A percentile compares a stretch with the other conserved stretches of the same genome.
These are phyloP conservation scores for Aromia moschata DNA, from an alignment of 2,888 invertebrate genomes.

Conservation along the genomic window DNA sequence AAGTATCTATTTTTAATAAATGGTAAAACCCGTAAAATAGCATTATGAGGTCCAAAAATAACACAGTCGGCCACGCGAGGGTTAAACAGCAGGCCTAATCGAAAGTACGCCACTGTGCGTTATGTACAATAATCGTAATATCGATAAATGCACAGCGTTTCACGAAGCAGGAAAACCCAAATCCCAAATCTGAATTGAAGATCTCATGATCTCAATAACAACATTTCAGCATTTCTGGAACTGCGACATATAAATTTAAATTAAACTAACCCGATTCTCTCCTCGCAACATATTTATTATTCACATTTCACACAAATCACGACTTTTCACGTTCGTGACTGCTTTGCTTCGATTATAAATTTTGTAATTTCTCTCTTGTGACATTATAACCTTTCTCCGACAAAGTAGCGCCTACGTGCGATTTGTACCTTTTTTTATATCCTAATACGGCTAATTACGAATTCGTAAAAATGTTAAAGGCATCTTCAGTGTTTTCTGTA, in stretches of 20 bases:
- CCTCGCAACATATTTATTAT: slow-evolving; percentile 30
- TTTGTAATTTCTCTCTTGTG: slow-evolving; percentile 31
- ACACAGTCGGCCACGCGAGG: too few species aligned
- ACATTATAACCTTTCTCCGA: slow-evolving; percentile 14
- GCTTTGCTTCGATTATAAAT: slow-evolving; percentile 28
- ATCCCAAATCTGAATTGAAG: slow-evolving; percentile 36
- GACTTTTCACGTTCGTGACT: slow-evolving; percentile 32
- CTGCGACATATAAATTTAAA: slow-evolving; percentile 34
- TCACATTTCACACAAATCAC: slow-evolving; percentile 23
- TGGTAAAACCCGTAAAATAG: too few species aligned
- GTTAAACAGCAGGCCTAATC: too few species aligned
- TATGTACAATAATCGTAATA: slow-evolving; percentile 10
- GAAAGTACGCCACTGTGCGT: slow-evolving; percentile 16
- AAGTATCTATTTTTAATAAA: too few species aligned
- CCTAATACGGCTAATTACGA: too few species aligned
- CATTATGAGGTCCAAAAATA: too few species aligned
- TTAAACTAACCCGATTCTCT: slow-evolving; percentile 32
- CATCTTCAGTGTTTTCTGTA: too few species aligned
- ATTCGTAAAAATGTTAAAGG: too few species aligned
- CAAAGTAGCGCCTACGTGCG: slow-evolving; percentile 8
- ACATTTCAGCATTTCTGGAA: slow-evolving; percentile 35
- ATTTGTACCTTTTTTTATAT: slow-evolving; percentile 3
- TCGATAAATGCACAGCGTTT: slow-evolving; percentile 23
- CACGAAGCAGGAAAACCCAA: slow-evolving; percentile 43
- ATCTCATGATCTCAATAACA: slow-evolving; percentile 34